Percentiles rank a stretch among this genome's conserved stretches.
Evolutionary conservation across 2,797 vertebrate genomes (phyloP).

Genomic region (Neoniphon sammara): DNA sequence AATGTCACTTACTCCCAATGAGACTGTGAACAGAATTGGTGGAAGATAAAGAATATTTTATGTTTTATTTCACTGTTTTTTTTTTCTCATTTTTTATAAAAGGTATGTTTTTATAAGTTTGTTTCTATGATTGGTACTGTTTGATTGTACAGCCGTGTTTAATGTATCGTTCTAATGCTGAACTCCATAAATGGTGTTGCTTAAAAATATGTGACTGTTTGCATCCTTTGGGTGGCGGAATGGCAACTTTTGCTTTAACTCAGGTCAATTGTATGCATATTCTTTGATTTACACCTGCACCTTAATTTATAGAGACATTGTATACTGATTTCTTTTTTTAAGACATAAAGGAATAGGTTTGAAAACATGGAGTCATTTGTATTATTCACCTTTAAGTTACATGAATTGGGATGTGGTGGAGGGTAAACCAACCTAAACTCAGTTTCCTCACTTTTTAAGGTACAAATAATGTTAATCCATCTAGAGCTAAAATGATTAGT

Average conservation of each 20-base stretch:
- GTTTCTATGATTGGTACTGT: conserved; percentile 31
- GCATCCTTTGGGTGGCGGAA: conserved; percentile 16
- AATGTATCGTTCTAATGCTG: conserved; percentile 39
- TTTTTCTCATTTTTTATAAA: neutral
- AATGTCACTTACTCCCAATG: conserved; percentile 44
- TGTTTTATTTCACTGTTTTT: conserved; percentile 10
- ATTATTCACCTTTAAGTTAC: too few relatives aligned
- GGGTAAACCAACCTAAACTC: too few relatives aligned
- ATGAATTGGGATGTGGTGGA: too few relatives aligned
- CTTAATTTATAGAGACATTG: neutral
- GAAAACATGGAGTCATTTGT: too few relatives aligned
- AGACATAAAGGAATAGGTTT: too few relatives aligned
- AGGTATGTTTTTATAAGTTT: conserved; percentile 31
- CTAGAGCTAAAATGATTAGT: too few relatives aligned
- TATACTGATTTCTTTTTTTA: neutral
- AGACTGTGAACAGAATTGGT: conserved; percentile 68
- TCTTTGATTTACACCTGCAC: neutral
- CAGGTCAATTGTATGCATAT: neutral
- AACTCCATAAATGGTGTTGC: conserved; percentile 42
- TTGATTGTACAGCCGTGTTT: conserved; percentile 57
- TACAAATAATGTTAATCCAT: too few relatives aligned
- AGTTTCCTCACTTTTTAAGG: too few relatives aligned
- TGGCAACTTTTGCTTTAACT: neutral
- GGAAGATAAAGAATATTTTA: conserved; percentile 31
- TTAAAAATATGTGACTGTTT: conserved; percentile 26